Percentiles rank a stretch among this genome's conserved stretches.
phyloP scores from a whole-genome alignment of 2,888 invertebrate genomes.

The Linnaemya vulpina region DNA sequence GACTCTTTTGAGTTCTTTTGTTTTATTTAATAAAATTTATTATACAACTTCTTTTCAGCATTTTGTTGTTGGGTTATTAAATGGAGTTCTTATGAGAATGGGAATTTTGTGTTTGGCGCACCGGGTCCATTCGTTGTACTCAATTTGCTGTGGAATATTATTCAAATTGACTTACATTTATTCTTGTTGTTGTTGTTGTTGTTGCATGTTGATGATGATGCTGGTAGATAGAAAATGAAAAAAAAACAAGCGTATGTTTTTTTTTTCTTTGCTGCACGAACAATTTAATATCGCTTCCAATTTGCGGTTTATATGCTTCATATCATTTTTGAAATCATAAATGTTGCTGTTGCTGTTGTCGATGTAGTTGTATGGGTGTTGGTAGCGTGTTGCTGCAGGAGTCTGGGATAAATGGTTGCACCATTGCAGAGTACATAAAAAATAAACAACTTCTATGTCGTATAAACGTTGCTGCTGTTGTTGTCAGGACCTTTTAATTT shows the following conservation, averaged over 20 bases:
- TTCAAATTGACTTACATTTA: constrained; percentile 81
- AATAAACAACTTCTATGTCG: not conserved
- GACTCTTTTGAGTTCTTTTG: constrained; percentile 43
- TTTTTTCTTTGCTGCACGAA: constrained; percentile 79
- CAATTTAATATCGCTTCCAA: constrained; percentile 83
- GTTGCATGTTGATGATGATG: constrained; percentile 31
- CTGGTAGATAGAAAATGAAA: constrained; percentile 30
- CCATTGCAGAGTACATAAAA: constrained; percentile 38
- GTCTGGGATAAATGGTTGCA: constrained; percentile 73
- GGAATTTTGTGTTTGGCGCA: constrained; percentile 21
- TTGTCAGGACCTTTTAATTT: constrained; percentile 67
- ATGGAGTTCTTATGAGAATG: constrained; percentile 17
- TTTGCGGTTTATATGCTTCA: constrained; percentile 82
- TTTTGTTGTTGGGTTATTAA: not conserved
- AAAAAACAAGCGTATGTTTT: constrained; percentile 52
- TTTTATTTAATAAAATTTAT: not conserved
- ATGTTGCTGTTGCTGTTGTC: constrained; percentile 45
- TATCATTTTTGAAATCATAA: constrained; percentile 71
- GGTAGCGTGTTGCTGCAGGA: not conserved
- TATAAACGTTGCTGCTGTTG: constrained; percentile 25
- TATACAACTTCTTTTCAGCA: not conserved
- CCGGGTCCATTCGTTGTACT: constrained; percentile 33
- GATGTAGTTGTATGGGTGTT: not conserved
- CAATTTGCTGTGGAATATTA: constrained; percentile 73
- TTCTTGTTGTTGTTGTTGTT: constrained; percentile 53